These are phyloP conservation scores for Chionis minor DNA, from an alignment of 2,113 vertebrate genomes.

Conservation along the genomic window DNA sequence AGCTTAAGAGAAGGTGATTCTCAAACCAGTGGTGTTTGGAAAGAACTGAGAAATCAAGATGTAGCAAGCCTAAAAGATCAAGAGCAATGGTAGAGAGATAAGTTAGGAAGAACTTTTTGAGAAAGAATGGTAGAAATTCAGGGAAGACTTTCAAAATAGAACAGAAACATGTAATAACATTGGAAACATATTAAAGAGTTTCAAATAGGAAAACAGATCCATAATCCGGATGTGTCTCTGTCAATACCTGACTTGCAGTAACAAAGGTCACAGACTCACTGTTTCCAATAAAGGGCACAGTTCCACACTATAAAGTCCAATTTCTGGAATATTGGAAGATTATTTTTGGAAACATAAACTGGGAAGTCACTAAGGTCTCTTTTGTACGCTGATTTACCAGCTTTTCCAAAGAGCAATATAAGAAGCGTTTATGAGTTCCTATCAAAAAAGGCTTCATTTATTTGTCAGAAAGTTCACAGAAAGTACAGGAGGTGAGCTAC, in stretches of 20 bases:
- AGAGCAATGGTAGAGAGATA: background rate
- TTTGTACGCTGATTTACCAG: background rate
- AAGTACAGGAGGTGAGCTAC: conserved; percentile 64
- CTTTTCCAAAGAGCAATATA: conserved; percentile 23
- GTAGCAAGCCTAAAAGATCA: background rate
- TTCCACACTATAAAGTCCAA: background rate
- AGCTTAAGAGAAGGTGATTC: background rate
- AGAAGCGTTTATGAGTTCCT: conserved; percentile 18
- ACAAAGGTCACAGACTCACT: background rate
- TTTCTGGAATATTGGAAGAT: conserved; percentile 24
- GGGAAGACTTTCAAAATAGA: background rate
- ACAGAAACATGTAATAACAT: background rate
- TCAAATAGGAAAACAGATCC: background rate
- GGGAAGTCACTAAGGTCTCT: background rate
- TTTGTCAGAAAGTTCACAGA: conserved; percentile 68
- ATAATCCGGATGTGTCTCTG: background rate
- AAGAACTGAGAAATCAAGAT: background rate
- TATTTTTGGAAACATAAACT: conserved; percentile 31
- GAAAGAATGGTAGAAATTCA: background rate
- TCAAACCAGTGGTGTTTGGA: background rate
- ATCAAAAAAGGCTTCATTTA: conserved; percentile 61
- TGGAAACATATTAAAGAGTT: background rate
- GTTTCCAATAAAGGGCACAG: background rate
- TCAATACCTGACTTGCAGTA: background rate
- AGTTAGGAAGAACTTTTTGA: background rate